These are phyloP conservation scores for Fissipunctia ypsillon DNA, from an alignment of 2,888 invertebrate genomes.

Conservation along the genomic window DNA sequence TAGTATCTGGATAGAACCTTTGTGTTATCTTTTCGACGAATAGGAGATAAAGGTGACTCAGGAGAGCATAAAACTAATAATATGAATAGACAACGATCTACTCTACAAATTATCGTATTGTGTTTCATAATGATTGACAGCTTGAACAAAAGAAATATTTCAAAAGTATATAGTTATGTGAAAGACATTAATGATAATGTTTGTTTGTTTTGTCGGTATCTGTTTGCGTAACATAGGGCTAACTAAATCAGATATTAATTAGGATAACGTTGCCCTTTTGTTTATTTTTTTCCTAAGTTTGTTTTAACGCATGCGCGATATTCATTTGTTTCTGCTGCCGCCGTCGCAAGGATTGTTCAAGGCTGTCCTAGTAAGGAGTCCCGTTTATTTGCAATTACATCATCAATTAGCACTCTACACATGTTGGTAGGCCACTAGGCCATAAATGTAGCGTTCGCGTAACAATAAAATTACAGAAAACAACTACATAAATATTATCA, in stretches of 20 bases:
- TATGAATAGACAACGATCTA: background rate
- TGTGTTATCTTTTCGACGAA: background rate
- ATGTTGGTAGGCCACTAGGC: background rate
- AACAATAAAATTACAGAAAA: constrained; percentile 7
- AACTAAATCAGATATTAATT: background rate
- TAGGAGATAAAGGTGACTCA: background rate
- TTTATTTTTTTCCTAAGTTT: background rate
- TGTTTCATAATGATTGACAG: background rate
- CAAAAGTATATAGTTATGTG: background rate
- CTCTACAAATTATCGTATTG: background rate
- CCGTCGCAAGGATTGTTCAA: background rate
- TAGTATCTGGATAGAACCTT: background rate
- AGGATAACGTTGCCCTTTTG: background rate
- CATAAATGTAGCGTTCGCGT: constrained; percentile 19
- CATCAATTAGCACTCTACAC: constrained; percentile 41
- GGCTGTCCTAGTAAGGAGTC: constrained; percentile 13
- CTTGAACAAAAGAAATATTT: background rate
- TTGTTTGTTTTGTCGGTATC: background rate
- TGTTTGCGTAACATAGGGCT: background rate
- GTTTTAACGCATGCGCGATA: background rate
- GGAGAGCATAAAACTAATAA: background rate
- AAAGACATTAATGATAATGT: constrained; percentile 1
- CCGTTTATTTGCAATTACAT: constrained; percentile 29
- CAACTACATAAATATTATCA: background rate
- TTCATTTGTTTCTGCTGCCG: background rate